Conservation (phyloP, 1,140 invertebrate genomes). For the Tetramorium simillimum region DNA sequence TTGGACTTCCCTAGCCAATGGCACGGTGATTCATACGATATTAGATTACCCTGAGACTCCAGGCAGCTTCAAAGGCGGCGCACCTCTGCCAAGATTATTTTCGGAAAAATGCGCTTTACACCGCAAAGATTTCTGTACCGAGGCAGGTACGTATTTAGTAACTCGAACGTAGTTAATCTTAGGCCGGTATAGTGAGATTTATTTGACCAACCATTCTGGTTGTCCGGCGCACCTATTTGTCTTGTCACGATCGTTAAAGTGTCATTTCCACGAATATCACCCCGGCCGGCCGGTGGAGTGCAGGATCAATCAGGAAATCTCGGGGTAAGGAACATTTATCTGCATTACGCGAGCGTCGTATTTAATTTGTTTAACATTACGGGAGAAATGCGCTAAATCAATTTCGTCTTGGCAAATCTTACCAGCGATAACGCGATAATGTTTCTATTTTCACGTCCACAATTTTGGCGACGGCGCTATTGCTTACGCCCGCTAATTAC, state of each 20-base stretch:
- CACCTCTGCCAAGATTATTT: conserved; percentile 73
- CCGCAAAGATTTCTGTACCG: conserved; percentile 71
- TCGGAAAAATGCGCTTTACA: conserved; percentile 72
- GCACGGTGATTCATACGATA: conserved; percentile 59
- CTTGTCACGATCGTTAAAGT: conserved; percentile 76
- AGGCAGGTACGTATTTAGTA: conserved; percentile 71
- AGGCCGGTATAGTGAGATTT: conserved; percentile 74
- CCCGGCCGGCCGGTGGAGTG: conserved; percentile 41
- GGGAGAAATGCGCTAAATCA: conserved; percentile 19
- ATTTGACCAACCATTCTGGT: conserved; percentile 72
- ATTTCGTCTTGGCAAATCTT: conserved; percentile 27
- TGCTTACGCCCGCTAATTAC: not conserved
- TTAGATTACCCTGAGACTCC: conserved; percentile 68
- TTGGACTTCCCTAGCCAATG: conserved; percentile 50
- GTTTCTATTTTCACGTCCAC: not conserved
- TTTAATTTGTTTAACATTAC: conserved; percentile 50
- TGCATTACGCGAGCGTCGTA: conserved; percentile 47
- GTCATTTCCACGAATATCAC: conserved; percentile 78
- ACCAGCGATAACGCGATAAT: conserved; percentile 45
- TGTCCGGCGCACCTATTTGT: conserved; percentile 73
- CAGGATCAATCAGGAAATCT: conserved; percentile 68
- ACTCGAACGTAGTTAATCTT: conserved; percentile 74
- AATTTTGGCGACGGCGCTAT: conserved; percentile 31
- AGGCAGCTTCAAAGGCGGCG: conserved; percentile 60
- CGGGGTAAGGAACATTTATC: conserved; percentile 61